A percentile compares a stretch with the other conserved stretches of the same genome.
phyloP scores from a whole-genome alignment of 2,888 invertebrate genomes.

The Lampropteryx suffumata region DNA sequence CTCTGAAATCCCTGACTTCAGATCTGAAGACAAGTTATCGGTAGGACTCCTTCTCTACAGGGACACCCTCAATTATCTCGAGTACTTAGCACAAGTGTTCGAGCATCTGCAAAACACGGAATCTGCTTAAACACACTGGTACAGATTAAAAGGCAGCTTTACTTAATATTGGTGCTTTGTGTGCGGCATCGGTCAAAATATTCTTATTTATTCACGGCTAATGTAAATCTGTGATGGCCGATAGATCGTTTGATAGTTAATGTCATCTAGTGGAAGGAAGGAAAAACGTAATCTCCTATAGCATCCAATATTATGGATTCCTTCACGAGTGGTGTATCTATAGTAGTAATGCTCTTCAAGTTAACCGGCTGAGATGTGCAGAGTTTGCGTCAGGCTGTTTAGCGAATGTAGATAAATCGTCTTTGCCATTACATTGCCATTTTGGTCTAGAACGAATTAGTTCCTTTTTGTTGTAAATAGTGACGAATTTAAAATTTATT shows the following conservation, averaged over 20 bases:
- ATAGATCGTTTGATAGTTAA: too few species aligned
- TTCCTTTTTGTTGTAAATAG: conserved; percentile 80
- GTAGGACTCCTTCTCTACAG: conserved; percentile 60
- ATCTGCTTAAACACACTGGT: conserved; percentile 46
- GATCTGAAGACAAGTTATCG: conserved; percentile 43
- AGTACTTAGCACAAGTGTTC: conserved; percentile 66
- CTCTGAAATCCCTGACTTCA: conserved; percentile 58
- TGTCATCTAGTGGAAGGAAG: too few species aligned
- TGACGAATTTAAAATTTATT: conserved; percentile 75
- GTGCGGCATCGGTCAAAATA: conserved; percentile 5
- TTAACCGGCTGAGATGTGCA: conserved; percentile 46
- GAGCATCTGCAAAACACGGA: conserved; percentile 53
- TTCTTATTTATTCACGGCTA: conserved; percentile 20
- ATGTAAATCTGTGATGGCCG: too few species aligned
- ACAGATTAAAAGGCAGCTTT: conserved; percentile 38
- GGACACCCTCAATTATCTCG: conserved; percentile 69
- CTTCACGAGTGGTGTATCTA: conserved; percentile 2
- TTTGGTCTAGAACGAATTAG: conserved; percentile 78
- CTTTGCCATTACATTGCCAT: conserved; percentile 82
- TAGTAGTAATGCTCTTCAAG: conserved; percentile 43
- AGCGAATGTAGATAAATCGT: conserved; percentile 65
- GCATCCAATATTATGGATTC: too few species aligned
- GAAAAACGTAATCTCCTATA: too few species aligned
- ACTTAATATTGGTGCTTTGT: conserved; percentile 45
- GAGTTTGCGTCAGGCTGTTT: conserved; percentile 61